Evolutionary conservation across 2,888 invertebrate genomes (phyloP).

Genomic region (Trichopria drosophilae): DNA sequence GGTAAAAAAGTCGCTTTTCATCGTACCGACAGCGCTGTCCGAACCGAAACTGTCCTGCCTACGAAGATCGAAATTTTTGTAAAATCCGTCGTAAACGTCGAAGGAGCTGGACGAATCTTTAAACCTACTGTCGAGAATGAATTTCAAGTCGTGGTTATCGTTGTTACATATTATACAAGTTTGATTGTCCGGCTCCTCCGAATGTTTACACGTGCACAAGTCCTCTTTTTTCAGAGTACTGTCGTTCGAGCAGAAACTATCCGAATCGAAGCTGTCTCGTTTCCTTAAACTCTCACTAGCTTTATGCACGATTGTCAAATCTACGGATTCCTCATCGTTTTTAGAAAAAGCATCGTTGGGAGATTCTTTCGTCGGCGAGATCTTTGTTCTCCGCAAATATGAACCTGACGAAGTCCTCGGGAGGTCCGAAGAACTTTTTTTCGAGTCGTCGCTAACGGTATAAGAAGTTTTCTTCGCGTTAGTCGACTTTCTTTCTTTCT

Average conservation of each 20-base stretch:
- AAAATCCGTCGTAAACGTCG: constrained; percentile 37
- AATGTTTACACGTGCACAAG: too few species aligned
- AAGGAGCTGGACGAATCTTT: constrained; percentile 36
- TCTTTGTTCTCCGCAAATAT: constrained; percentile 54
- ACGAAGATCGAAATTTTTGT: constrained; percentile 44
- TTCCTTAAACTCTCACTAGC: constrained; percentile 38
- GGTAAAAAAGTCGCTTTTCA: constrained; percentile 56
- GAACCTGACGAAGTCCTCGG: constrained; percentile 43
- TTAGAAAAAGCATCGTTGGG: constrained; percentile 49
- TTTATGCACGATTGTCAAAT: too few species aligned
- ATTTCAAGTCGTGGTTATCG: constrained; percentile 24
- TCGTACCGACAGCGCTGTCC: constrained; percentile 55
- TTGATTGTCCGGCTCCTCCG: too few species aligned
- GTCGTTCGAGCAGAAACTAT: constrained; percentile 45
- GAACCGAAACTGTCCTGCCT: constrained; percentile 54
- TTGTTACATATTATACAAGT: constrained; percentile 11
- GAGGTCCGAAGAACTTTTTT: constrained; percentile 35
- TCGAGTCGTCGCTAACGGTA: constrained; percentile 33
- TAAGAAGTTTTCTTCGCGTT: constrained; percentile 34
- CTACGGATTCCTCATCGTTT: too few species aligned
- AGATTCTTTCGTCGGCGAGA: constrained; percentile 55
- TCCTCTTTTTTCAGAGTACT: too few species aligned
- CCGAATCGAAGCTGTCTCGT: constrained; percentile 37
- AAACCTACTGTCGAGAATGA: constrained; percentile 32
- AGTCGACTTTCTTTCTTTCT: constrained; percentile 43